Conservation (phyloP, 1,140 invertebrate genomes). For the Caerostris darwini region DNA sequence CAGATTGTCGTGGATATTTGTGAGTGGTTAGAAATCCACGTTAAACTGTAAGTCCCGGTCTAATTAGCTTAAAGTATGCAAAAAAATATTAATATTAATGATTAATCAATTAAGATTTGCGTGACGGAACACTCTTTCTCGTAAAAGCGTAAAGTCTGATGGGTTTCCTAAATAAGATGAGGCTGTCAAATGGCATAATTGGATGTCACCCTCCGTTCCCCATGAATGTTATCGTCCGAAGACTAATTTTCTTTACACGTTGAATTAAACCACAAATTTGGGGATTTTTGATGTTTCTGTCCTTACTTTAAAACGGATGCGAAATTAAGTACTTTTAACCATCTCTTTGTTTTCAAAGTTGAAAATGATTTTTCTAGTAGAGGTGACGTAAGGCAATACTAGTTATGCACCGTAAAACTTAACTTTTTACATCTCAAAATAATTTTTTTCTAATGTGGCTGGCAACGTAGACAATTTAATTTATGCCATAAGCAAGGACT, state of each 20-base stretch:
- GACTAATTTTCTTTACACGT: conserved; percentile 7
- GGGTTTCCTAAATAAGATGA: conserved; percentile 2
- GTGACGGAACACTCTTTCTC: conserved; percentile 10
- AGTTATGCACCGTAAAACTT: too few species aligned
- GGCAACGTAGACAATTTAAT: too few species aligned
- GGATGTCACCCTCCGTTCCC: conserved; percentile 3
- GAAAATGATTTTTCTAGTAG: neutral
- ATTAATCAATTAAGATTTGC: conserved; percentile 21
- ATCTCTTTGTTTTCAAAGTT: neutral
- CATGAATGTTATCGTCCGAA: neutral
- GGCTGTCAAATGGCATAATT: conserved; percentile 22
- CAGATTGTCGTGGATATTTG: too few species aligned
- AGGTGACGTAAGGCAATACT: too few species aligned
- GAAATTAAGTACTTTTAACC: neutral
- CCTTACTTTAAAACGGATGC: neutral
- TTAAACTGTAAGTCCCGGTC: too few species aligned
- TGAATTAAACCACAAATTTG: conserved; percentile 2
- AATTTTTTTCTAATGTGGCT: too few species aligned
- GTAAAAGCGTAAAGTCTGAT: neutral
- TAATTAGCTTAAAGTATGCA: too few species aligned
- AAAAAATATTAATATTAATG: too few species aligned
- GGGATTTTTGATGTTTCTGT: neutral
- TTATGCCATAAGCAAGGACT: too few species aligned
- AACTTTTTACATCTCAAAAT: too few species aligned
- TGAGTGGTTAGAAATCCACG: too few species aligned